Evolutionary conservation across 2,113 vertebrate genomes (phyloP).

Genomic region (Quiscalus mexicanus): DNA sequence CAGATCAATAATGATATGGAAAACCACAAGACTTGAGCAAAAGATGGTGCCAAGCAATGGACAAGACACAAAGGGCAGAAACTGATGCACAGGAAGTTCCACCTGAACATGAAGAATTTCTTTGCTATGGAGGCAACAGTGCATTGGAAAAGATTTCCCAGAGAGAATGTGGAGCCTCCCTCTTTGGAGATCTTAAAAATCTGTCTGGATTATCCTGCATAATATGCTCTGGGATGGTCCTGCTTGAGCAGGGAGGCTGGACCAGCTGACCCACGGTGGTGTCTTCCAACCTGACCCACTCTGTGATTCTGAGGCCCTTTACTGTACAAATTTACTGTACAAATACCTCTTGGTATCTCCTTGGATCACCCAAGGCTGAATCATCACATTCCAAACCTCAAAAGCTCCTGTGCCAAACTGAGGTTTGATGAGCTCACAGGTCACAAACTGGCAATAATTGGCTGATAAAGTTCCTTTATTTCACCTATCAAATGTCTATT

Average conservation of each 20-base stretch:
- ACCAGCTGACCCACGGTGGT: background rate
- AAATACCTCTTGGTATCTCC: background rate
- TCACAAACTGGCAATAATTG: background rate
- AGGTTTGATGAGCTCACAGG: background rate
- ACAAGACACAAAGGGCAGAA: fast-evolving
- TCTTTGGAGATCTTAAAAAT: no score
- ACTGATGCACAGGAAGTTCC: background rate
- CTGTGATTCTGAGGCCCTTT: background rate
- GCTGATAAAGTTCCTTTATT: background rate
- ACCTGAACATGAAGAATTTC: background rate
- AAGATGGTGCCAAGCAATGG: background rate
- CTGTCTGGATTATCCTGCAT: background rate
- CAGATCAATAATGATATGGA: background rate
- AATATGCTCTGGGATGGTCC: no score
- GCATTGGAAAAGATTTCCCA: background rate
- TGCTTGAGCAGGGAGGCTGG: background rate
- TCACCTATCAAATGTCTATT: background rate
- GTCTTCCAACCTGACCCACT: no score
- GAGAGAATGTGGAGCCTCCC: background rate
- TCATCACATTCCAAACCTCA: background rate
- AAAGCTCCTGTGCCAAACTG: background rate
- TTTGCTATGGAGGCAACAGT: no score
- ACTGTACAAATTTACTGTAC: no score
- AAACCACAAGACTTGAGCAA: background rate
- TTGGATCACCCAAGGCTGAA: background rate